Evolutionary conservation across 1,140 invertebrate species (phyloP), one percentile per base, ranked within the genome.

Genomic region (Diorhabda elongata): DNA sequence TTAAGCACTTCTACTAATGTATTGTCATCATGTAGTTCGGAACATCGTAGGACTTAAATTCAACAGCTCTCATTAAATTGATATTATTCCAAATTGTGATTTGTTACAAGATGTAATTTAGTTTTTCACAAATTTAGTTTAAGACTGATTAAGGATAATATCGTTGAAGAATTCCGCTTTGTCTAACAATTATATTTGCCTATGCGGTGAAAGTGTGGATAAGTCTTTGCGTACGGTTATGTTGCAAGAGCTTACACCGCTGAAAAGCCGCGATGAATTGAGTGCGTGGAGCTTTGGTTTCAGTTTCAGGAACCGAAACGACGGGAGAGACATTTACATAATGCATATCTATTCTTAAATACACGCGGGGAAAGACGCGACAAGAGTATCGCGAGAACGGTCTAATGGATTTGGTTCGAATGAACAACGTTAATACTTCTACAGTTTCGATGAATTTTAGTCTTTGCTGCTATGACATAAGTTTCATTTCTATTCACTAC

Each of bases 291-390:
- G 47, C 47, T 52, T 52, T n/a, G 47, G 65, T 67, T 67, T 59
- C 65, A 67, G 58, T 71, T 71, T 64, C 64, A 69, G 66, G 47
- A 64, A 63, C 58, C 57, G 67, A 70, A 68, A 71, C 69, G 52
- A 69, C 69, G 69, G 69, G 66, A 73, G 72, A 73, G 69, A 71
- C 69, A 73, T 73, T 73, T 73, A 67, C 72, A 73, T 73, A 73
- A 73, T 73, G 72, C 61, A 69, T 57, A 68, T 69, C 69, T 73
- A 68, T 66, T 66, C 69, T 64, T 71, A 67, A 69, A 69, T 68
- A 70, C 65, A 9, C n/a, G 65, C 45, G 44, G 42, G 47, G 47
- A 8, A 52, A 52, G n/a, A n/a, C 47, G 47, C 47, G 6, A 52
- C n/a, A 52, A 26, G 26, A 26, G 26, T 26, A 26, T 26, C 47